A percentile compares a stretch with the other conserved stretches of the same genome.
phyloP scores from a whole-genome alignment of 2,113 vertebrate genomes.

The Podilymbus podiceps region DNA sequence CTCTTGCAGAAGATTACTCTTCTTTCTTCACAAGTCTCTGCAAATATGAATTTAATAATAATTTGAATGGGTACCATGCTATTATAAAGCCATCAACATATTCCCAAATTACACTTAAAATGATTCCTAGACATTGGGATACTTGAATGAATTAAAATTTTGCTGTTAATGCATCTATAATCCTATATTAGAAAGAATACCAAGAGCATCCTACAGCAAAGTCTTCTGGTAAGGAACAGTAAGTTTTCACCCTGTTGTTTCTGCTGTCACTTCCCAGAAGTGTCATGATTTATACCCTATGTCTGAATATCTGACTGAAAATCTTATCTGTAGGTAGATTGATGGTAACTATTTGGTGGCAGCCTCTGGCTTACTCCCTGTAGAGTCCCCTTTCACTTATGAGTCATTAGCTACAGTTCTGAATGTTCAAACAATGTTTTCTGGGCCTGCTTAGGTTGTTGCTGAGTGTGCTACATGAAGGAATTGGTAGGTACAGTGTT shows the following conservation, averaged over 20 bases:
- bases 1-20: conserved; percentile 26
- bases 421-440: not conserved
- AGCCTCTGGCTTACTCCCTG: not conserved
- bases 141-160: not conserved
- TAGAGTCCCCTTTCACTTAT: not conserved
- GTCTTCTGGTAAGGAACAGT: not conserved
- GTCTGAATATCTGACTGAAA: not conserved
- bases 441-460: not conserved
- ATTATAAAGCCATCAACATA: conserved; percentile 53
- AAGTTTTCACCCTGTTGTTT: not conserved
- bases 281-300: not conserved
- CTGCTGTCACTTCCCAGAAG: not conserved
- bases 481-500: not conserved
- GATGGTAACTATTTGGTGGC: not conserved
- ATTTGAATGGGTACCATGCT: conserved; percentile 10
- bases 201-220: not conserved
- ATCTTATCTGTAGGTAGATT: not conserved
- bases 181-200: not conserved
- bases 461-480: not conserved
- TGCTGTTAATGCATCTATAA: conserved; percentile 5
- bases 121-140: conserved; percentile 11
- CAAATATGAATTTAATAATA: conserved; percentile 48
- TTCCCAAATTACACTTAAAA: conserved; percentile 56
- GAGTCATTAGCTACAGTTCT: not conserved
- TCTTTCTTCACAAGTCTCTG: conserved; percentile 29